Evolutionary conservation across 2,113 vertebrate genomes (phyloP), one percentile per base, ranked within the genome.

Genomic region (Cairina moschata): DNA sequence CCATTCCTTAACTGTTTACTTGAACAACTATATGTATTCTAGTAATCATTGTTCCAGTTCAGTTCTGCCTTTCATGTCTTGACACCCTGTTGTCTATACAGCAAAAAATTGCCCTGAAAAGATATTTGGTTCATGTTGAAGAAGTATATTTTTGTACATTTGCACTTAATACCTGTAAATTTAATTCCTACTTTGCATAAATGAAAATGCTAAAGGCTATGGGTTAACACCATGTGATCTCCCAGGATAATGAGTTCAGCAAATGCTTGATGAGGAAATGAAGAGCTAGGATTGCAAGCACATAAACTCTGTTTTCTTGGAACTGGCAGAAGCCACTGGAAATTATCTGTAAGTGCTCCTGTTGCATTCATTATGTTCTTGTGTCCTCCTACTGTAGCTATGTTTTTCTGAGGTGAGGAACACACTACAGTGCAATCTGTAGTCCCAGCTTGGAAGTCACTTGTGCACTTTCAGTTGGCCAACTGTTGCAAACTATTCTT

Each of bases 191-290:
- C 29, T 74, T 86, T 89, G 11, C 22, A 50, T 52, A 75, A 78
- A 78, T 59, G 25, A 84, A 74, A 74, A 36, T 56, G 4, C 54
- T 84, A 84, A 71, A 81, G 9, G 8, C 31, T 78, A 17, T 63
- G 68, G 60, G 26, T 86, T 92, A 77, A 55, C 55, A 74, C 3
- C 4, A 25, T 78, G 8, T 78, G 46, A 75, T 86, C 74, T 92
- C 73, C 6, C 13, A 31, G 36, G 23, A 71, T 94, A 95, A 92
- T 75, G 93, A 92, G 28, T 96, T 96, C 90, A 95, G n/a, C 93
- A 96, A 96, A 92, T 96, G 91, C 91, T 78, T 96, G 74, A 95
- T 96, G 84, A 94, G 95, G 87, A 95, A 92, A 87, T 86, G 86
- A 92, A 86, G 83, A 54, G 20, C 86, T 91, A 89, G 90, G 74